Evolutionary conservation across 2,888 invertebrate genomes (phyloP), one percentile per base, ranked within the genome.

Genomic region (Drosophila diplacantha): DNA sequence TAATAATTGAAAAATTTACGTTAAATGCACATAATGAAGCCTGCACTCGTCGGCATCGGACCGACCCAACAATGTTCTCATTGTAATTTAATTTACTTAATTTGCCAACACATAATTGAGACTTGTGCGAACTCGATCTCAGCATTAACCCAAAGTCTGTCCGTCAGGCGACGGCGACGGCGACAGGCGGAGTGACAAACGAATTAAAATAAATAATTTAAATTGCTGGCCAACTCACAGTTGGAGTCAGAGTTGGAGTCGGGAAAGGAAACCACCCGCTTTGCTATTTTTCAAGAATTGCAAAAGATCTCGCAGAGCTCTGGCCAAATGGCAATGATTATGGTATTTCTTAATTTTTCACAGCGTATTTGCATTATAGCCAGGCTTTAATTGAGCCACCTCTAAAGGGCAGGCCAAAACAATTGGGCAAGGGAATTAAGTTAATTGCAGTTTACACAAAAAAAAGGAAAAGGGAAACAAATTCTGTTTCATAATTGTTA

Each of bases 11-110:
- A 77, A 78, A 83, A 73, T 84, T 72, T 73, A 77, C 77, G 71
- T 73, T 84, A 74, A 80, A 80, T 80, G 75, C 81, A 74, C 62
- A 84, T 80, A 84, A 84, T 80, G 81, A 84, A 82, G 84, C 80
- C 54, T 74, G 82, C 74, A 75, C 81, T 72, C 73, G 54, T 32
- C 57, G 59, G 37, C 44, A 32, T 44, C 35, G 41, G 52, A 46
- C 31, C 57, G 60, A 60, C 43, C 54, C 61, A 67, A 76, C 72
- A 71, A 71, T 80, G 69, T 69, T 60, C 75, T 63, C 75, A 84
- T 82, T 80, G 84, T 80, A 82, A 82, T 80, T 80, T 84, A 80
- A 80, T 80, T 80, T 71, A 77, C 65, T 80, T 84, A 74, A 84
- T 80, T 82, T 78, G 65, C 78, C 76, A 80, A 82, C 78, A 64